Evolutionary conservation across 2,888 invertebrate genomes (phyloP).

Genomic region (Lasius fuliginosus): DNA sequence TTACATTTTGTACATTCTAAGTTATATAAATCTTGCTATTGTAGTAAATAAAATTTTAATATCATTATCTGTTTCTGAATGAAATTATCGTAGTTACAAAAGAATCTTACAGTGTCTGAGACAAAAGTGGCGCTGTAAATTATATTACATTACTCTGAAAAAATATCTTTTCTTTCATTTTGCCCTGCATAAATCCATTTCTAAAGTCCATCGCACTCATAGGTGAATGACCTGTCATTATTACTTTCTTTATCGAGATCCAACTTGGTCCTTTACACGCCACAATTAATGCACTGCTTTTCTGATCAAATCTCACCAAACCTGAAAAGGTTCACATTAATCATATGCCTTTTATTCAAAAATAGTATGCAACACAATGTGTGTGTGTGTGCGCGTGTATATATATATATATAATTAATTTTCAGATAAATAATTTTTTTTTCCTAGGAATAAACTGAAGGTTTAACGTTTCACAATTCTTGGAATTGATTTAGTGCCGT

Average conservation of each 20-base stretch:
- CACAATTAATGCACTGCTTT: slow-evolving; percentile 88
- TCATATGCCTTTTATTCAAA: slow-evolving; percentile 21
- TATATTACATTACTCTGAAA: slow-evolving; percentile 44
- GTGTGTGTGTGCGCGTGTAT: too few relatives aligned
- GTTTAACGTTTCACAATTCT: slow-evolving; percentile 37
- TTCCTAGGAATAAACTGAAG: slow-evolving; percentile 37
- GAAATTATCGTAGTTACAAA: slow-evolving; percentile 40
- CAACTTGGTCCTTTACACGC: slow-evolving; percentile 90
- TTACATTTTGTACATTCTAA: slow-evolving; percentile 54
- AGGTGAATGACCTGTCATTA: slow-evolving; percentile 90
- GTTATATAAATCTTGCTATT: slow-evolving; percentile 35
- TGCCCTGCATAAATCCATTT: slow-evolving; percentile 93
- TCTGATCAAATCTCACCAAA: slow-evolving; percentile 88
- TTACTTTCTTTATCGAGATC: slow-evolving; percentile 90
- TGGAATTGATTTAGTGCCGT: slow-evolving; percentile 36
- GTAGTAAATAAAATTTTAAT: slow-evolving; percentile 45
- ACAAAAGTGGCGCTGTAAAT: slow-evolving; percentile 25
- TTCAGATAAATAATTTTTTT: slow-evolving; percentile 51
- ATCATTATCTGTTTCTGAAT: slow-evolving; percentile 10
- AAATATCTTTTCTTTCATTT: slow-evolving; percentile 74
- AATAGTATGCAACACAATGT: slow-evolving; percentile 33
- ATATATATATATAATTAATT: slow-evolving; percentile 26
- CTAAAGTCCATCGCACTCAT: slow-evolving; percentile 94
- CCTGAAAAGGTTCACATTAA: slow-evolving; percentile 86
- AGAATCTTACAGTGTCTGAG: slow-evolving; percentile 12